These are phyloP conservation scores for Artibeus lituratus DNA, from an alignment of 2,797 vertebrate genomes.

Conservation along the genomic window DNA sequence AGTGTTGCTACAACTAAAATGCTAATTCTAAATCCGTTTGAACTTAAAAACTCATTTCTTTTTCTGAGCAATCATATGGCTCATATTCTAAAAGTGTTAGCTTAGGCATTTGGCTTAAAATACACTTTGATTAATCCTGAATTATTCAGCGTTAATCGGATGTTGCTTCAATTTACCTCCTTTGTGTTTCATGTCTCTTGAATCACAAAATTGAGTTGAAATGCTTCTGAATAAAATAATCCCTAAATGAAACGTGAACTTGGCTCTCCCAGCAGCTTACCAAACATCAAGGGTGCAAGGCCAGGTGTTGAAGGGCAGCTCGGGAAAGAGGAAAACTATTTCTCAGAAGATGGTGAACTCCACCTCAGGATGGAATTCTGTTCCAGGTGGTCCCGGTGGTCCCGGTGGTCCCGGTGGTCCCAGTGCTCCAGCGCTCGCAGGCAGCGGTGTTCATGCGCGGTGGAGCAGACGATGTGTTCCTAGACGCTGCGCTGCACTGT, in stretches of 20 bases:
- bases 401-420: not conserved
- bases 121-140: conserved; percentile 59
- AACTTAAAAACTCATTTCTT: conserved; percentile 20
- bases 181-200: conserved; percentile 4
- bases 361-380: not conserved
- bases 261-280: not conserved
- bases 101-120: conserved; percentile 61
- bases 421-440: not conserved
- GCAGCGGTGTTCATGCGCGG: not conserved
- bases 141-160: conserved; percentile 60
- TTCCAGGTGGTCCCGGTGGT: not conserved
- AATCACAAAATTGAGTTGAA: conserved; percentile 8
- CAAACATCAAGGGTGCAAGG: not conserved
- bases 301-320: not conserved
- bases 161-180: conserved; percentile 23
- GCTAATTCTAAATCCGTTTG: conserved; percentile 60
- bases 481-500: not conserved
- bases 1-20: conserved; percentile 54
- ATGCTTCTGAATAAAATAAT: conserved; percentile 3
- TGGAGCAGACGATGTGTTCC: not conserved
- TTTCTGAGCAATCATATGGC: conserved; percentile 19
- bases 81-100: conserved; percentile 40
- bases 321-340: not conserved
- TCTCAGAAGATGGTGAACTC: not conserved
- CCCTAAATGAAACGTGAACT: not conserved